Conservation (phyloP, 2,113 vertebrate species). For the Plotosus lineatus region DNA sequence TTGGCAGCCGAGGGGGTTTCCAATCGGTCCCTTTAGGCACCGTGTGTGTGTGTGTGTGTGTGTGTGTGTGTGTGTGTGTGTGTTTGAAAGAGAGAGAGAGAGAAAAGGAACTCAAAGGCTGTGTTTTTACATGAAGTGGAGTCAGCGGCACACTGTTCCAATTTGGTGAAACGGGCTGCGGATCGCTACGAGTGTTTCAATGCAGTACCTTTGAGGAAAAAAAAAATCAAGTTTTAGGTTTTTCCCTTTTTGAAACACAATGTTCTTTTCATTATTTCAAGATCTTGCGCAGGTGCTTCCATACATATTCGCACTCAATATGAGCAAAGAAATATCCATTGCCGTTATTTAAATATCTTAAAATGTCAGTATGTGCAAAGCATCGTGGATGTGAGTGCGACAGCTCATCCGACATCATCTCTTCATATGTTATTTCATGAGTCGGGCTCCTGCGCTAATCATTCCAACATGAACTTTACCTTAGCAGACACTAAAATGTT, state of each 20-base stretch:
- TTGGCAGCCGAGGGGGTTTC: slow-evolving; percentile 75
- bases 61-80: slow-evolving; percentile 68
- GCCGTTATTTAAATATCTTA: not conserved
- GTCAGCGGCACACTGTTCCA: slow-evolving; percentile 60
- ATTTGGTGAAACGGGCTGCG: slow-evolving; percentile 71
- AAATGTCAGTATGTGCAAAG: not conserved
- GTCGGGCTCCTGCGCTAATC: slow-evolving; percentile 12
- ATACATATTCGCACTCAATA: not conserved
- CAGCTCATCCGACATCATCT: not conserved
- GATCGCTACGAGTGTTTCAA: slow-evolving; percentile 68
- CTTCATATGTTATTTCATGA: not conserved
- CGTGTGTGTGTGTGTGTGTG: slow-evolving; percentile 60
- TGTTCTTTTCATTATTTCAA: not conserved
- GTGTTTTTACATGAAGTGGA: slow-evolving; percentile 60
- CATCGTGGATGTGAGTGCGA: not conserved
- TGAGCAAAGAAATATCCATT: not conserved
- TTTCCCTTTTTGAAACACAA: not conserved
- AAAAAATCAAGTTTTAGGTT: not conserved
- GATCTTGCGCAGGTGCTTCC: not conserved
- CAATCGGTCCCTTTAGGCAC: slow-evolving; percentile 73
- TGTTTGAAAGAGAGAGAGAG: not conserved
- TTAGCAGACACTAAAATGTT: slow-evolving; percentile 42
- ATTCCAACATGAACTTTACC: slow-evolving; percentile 18
- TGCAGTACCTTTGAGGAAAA: slow-evolving; percentile 24
- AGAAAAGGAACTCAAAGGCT: slow-evolving; percentile 29